Conservation (phyloP, 2,113 vertebrate genomes). For the Oriolus oriolus region DNA sequence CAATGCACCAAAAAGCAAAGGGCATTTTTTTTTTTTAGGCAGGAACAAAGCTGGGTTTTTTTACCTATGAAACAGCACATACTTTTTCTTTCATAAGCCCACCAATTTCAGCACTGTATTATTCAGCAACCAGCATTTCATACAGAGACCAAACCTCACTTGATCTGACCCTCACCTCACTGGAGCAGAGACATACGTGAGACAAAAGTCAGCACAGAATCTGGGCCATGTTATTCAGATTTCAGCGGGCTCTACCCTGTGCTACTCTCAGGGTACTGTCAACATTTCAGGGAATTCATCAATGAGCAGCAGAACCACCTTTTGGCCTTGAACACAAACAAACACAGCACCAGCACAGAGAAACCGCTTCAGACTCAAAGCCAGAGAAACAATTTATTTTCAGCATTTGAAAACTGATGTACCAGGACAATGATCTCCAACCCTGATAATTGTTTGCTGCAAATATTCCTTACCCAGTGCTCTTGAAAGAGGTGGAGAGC, state of each 20-base stretch:
- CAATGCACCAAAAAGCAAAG: conserved; percentile 50
- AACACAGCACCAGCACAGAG: neutral
- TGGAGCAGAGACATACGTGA: neutral
- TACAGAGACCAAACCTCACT: neutral
- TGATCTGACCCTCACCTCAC: neutral
- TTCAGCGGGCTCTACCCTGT: neutral
- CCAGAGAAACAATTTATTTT: conserved; percentile 1
- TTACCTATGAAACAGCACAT: neutral
- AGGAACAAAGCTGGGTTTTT: neutral
- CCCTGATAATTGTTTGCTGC: neutral
- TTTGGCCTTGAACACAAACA: conserved; percentile 8
- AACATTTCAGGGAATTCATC: neutral
- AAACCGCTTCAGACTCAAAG: neutral
- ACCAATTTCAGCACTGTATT: neutral
- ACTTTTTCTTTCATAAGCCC: neutral
- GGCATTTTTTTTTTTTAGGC: neutral
- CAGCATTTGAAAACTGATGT: neutral
- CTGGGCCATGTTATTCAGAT: neutral
- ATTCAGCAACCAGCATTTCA: neutral
- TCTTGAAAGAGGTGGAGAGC: neutral
- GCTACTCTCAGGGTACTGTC: neutral
- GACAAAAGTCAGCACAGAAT: neutral
- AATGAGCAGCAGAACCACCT: neutral
- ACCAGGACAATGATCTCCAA: neutral
- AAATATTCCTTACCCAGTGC: neutral